Percentiles rank a stretch among this genome's conserved stretches.
These are phyloP conservation scores for Halcyon malimbica DNA, from an alignment of 2,113 vertebrate genomes.

Conservation along the genomic window DNA sequence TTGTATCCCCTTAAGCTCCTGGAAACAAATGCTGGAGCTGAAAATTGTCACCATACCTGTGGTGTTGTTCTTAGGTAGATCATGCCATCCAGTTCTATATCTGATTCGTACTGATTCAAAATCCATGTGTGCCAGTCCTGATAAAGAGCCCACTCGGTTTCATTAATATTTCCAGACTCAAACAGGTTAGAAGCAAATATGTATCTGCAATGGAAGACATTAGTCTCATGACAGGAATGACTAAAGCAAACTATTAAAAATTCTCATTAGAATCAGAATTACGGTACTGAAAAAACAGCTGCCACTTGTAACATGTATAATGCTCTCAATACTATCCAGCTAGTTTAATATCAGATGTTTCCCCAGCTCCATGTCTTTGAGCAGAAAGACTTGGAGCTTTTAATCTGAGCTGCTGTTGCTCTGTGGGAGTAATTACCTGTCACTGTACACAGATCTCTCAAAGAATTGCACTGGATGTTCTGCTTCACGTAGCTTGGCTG, in stretches of 20 bases:
- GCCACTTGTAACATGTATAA: neutral
- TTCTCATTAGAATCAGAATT: neutral
- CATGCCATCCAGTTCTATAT: constrained; percentile 82
- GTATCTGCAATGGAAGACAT: constrained; percentile 68
- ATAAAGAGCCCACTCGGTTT: constrained; percentile 85
- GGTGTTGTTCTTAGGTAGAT: constrained; percentile 85
- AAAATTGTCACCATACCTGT: constrained; percentile 68
- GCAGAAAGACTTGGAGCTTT: neutral
- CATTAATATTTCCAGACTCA: constrained; percentile 79
- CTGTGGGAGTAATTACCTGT: constrained; percentile 62
- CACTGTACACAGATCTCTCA: constrained; percentile 76
- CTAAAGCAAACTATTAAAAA: neutral
- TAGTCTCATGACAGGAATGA: neutral
- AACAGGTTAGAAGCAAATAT: constrained; percentile 85
- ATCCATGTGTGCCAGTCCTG: constrained; percentile 88
- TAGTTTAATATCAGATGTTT: neutral
- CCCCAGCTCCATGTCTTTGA: neutral
- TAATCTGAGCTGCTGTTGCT: neutral
- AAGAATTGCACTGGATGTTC: constrained; percentile 76
- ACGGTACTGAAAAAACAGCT: neutral
- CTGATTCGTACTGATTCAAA: constrained; percentile 77
- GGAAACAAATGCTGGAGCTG: neutral
- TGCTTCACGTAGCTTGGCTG: constrained; percentile 65
- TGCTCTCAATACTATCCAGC: neutral
- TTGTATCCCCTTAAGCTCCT: neutral